phyloP scores from a whole-genome alignment of 2,888 invertebrate species.

The Ophonus ardosiacus region DNA sequence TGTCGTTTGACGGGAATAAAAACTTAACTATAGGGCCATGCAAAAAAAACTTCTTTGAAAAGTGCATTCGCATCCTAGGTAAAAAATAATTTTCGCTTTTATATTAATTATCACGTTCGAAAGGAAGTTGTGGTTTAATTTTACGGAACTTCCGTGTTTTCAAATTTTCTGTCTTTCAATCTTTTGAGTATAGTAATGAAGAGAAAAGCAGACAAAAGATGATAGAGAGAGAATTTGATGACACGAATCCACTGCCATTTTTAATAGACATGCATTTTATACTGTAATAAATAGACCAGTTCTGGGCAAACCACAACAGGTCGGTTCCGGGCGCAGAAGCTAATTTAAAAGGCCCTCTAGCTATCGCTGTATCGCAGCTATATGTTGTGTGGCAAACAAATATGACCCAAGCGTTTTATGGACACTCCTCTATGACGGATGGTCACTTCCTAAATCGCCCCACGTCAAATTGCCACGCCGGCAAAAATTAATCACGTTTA shows the following conservation, averaged over 20 bases:
- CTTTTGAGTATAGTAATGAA: constrained; percentile 41
- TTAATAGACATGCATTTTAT: constrained; percentile 63
- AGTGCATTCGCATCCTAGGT: background rate
- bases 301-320: constrained; percentile 58
- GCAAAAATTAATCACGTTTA: too few species aligned
- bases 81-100: constrained; percentile 25
- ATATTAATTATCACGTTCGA: constrained; percentile 14
- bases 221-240: constrained; percentile 16
- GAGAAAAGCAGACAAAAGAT: constrained; percentile 38
- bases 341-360: constrained; percentile 61
- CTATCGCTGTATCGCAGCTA: constrained; percentile 21
- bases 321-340: constrained; percentile 61
- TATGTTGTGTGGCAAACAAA: constrained; percentile 55
- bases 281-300: constrained; percentile 63
- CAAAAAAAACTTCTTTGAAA: background rate
- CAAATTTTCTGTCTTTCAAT: constrained; percentile 38
- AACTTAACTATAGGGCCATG: background rate
- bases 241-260: constrained; percentile 58
- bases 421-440: constrained; percentile 30
- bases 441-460: background rate
- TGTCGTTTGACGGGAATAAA: background rate
- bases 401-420: constrained; percentile 46
- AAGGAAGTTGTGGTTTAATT: constrained; percentile 44
- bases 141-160: constrained; percentile 56
- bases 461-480: background rate